phyloP scores from a whole-genome alignment of 2,113 vertebrate species.

The Hippoglossus stenolepis region DNA sequence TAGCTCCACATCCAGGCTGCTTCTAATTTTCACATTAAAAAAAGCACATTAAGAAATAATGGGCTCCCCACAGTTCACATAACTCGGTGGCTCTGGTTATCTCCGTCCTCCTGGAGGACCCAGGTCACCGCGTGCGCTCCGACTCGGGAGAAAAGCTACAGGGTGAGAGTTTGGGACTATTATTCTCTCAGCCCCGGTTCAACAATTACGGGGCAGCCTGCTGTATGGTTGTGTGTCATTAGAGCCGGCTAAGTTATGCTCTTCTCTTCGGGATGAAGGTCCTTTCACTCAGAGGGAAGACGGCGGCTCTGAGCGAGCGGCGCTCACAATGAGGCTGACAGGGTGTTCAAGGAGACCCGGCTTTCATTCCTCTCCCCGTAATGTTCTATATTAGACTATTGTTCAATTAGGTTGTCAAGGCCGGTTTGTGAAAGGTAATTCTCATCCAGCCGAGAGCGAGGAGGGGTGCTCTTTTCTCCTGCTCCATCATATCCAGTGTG shows the following conservation, averaged over 20 bases:
- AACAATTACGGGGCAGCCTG: slow-evolving; percentile 66
- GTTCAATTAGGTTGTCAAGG: slow-evolving; percentile 78
- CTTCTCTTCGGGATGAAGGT: slow-evolving; percentile 72
- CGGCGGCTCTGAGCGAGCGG: slow-evolving; percentile 16
- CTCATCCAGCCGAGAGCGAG: slow-evolving; percentile 38
- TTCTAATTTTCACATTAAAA: slow-evolving; percentile 73
- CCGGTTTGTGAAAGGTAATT: slow-evolving; percentile 72
- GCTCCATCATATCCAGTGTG: slow-evolving; percentile 47
- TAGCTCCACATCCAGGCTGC: slow-evolving; percentile 55
- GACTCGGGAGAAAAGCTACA: slow-evolving; percentile 49
- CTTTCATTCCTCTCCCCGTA: slow-evolving; percentile 65
- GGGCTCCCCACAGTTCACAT: slow-evolving; percentile 57
- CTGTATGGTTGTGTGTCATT: slow-evolving; percentile 75
- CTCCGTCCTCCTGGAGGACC: slow-evolving; percentile 55
- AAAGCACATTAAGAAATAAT: slow-evolving; percentile 73
- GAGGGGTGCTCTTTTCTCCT: slow-evolving; percentile 37
- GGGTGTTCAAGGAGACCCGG: slow-evolving; percentile 60
- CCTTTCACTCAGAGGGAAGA: slow-evolving; percentile 71
- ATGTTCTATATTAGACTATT: slow-evolving; percentile 71
- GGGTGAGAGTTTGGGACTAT: slow-evolving; percentile 64
- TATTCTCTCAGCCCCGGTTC: slow-evolving; percentile 61
- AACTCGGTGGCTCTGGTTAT: slow-evolving; percentile 59
- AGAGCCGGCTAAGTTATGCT: slow-evolving; percentile 71
- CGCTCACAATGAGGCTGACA: slow-evolving; percentile 60
- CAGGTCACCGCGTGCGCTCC: slow-evolving; percentile 38